Base-by-base conservation (phyloP, 1,140 invertebrate genomes). In the Lordiphosa collinella region DNA sequence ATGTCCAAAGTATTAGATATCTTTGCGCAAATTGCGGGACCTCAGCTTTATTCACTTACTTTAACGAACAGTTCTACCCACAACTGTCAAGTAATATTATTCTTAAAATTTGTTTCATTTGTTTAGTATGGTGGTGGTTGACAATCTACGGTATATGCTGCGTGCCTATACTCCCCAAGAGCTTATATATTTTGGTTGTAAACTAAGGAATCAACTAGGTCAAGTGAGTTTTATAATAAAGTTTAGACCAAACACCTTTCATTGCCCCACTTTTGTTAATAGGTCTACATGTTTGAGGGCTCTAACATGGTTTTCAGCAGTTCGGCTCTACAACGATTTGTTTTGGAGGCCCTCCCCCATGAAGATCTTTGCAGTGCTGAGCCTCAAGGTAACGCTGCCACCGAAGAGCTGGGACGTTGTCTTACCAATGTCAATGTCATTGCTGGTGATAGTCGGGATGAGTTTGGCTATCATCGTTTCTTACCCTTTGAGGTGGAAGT, bases 171-270 rank as follows among this genome's bases (percentile, higher is more conserved):
- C 29, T 4, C 35, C 54, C 13, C 12, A 84, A 1, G 56, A 84
- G 2, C 59, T 73, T 1, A 60, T 86, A 0, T 87, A 84, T 25
- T 87, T 78, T 49, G 82, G 82, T 36, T 86, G 73, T 35, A 78
- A 86, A 2, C 14, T 85, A 6, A 56, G 34, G 6, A 44, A 16
- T 5, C 13, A 22, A 3, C 16, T 43, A 4, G 54, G 62, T 14
- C 37, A 71, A 53, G 63, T 78, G 2, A 31, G 54, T 35, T 36
- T 0, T 5, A 13, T 2, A 2, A 4, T n/a, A 3, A 41, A 14
- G 8, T 16, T 34, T 3, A 9, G 5, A 11, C 7, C 46, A 7
- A 9, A 9, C n/a, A n/a, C n/a, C n/a, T n/a, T 13, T 10, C 1
- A 7, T 22, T 40, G 0, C 3, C 8, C 31, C 22, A 12, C 32